Evolutionary conservation across 2,888 invertebrate species (phyloP), one percentile per base, ranked within the genome.

Genomic region (Pterostichus niger): DNA sequence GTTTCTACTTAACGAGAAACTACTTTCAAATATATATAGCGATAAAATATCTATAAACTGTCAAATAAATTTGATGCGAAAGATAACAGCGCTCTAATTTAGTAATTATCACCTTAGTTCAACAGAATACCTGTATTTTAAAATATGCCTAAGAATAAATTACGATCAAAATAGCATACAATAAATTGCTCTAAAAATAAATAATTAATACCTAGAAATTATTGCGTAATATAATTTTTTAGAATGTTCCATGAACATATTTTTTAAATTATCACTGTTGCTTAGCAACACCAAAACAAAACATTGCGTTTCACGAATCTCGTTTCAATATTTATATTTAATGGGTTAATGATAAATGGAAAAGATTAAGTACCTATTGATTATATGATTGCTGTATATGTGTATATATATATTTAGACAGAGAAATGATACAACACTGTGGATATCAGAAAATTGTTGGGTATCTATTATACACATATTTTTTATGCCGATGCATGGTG

Each of bases 311-410:
- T 73, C 73, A 68, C 71, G 81, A 71, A 81, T 81, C 81, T 73
- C 54, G 71, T 73, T 71, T 56, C 64, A 81, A 71, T 81, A 81
- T 81, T 81, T 81, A 81, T 81, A 81, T 81, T 81, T 81, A 81
- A 81, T 81, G 73, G 80, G 81, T 73, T 81, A 81, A 81, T 81
- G 81, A 81, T 81, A 81, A 81, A 81, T 81, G 81, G 81, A 73
- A 73, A 40, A 81, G 81, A 81, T 81, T 81, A 81, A 81, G 81
- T 81, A 68, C 71, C 35, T 73, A 81, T 81, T 81, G 81, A 81
- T 81, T 81, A 73, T 68, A 54, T 71, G 71, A 81, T 80, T 80
- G 80, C 46, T 80, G 49, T 54, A 46, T 68, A 80, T 49, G 15
- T 49, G 33, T 54, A 68, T 71, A 81, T 54, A 71, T 81, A 81